These are phyloP conservation scores for Trimorus sp. DNA, from an alignment of 2,888 invertebrate genomes.

Conservation along the genomic window DNA sequence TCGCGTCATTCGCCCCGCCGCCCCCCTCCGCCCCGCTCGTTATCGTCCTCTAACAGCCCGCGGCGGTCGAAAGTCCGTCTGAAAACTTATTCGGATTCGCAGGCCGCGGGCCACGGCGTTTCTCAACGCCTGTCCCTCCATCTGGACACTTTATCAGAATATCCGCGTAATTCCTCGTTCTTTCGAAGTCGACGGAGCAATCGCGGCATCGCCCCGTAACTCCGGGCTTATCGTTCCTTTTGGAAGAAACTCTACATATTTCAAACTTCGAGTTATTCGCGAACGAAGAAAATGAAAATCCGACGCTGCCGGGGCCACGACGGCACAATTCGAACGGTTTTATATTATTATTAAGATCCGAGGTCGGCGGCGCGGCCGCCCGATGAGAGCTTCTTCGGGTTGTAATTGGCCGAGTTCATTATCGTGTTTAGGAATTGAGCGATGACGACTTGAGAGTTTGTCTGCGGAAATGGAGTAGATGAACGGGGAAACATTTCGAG, in stretches of 20 bases:
- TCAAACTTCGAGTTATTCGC: constrained; percentile 39
- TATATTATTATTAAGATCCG: too few relatives aligned
- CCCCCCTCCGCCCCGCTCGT: constrained; percentile 60
- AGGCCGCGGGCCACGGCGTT: constrained; percentile 59
- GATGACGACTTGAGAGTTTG: too few relatives aligned
- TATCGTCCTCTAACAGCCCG: constrained; percentile 76
- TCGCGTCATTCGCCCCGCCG: constrained; percentile 36
- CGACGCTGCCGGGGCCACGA: too few relatives aligned
- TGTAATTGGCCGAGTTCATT: too few relatives aligned
- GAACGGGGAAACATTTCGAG: too few relatives aligned
- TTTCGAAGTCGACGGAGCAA: constrained; percentile 47
- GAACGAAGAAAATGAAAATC: too few relatives aligned
- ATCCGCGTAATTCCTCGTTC: constrained; percentile 53
- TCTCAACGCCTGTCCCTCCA: constrained; percentile 61
- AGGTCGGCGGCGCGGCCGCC: too few relatives aligned
- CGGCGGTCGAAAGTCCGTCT: constrained; percentile 67
- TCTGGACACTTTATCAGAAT: constrained; percentile 64
- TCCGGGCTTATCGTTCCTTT: constrained; percentile 52
- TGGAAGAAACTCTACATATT: constrained; percentile 40
- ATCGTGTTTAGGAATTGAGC: too few relatives aligned
- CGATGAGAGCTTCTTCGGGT: too few relatives aligned
- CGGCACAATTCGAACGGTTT: too few relatives aligned
- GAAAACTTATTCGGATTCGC: constrained; percentile 67
- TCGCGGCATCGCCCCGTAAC: constrained; percentile 39
- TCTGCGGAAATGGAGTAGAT: too few relatives aligned